A percentile compares a stretch with the other conserved stretches of the same genome.
Conservation (phyloP, 2,888 invertebrate species). For the Labia minor region DNA sequence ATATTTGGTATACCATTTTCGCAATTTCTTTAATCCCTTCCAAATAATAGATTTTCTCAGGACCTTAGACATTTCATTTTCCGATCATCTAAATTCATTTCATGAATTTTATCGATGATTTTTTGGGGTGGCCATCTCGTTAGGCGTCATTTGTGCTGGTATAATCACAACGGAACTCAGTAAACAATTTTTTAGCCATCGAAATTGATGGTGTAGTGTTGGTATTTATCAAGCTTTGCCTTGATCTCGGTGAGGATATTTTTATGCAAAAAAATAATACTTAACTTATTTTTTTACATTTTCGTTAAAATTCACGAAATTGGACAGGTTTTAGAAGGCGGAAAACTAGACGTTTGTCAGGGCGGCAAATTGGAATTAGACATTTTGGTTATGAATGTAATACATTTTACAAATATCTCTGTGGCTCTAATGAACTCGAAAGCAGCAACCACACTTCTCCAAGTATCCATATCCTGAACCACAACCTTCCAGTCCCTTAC, state of each 20-base stretch:
- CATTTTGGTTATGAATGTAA: too few species aligned
- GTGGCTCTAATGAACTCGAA: too few species aligned
- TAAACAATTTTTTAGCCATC: slow-evolving; percentile 14
- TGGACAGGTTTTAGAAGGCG: too few species aligned
- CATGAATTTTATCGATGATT: slow-evolving; percentile 20
- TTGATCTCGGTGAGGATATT: slow-evolving; percentile 14
- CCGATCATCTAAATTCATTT: background rate
- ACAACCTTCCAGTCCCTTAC: too few species aligned
- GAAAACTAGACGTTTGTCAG: too few species aligned
- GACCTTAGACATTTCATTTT: background rate
- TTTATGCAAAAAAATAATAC: background rate
- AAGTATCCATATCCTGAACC: too few species aligned
- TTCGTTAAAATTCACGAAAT: slow-evolving; percentile 15
- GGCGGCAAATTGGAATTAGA: too few species aligned
- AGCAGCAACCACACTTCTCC: too few species aligned
- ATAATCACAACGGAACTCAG: slow-evolving; percentile 14
- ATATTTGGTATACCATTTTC: too few species aligned
- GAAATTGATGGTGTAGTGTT: slow-evolving; percentile 15
- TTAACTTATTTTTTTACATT: background rate
- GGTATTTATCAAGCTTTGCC: slow-evolving; percentile 15
- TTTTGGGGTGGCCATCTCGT: slow-evolving; percentile 22
- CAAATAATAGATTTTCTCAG: too few species aligned
- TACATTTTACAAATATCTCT: too few species aligned
- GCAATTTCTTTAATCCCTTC: too few species aligned
- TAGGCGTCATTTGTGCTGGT: slow-evolving; percentile 14